Percentiles rank a stretch among this genome's conserved stretches.
phyloP scores from a whole-genome alignment of 1,140 invertebrate species.

The Heliconius hewitsoni region DNA sequence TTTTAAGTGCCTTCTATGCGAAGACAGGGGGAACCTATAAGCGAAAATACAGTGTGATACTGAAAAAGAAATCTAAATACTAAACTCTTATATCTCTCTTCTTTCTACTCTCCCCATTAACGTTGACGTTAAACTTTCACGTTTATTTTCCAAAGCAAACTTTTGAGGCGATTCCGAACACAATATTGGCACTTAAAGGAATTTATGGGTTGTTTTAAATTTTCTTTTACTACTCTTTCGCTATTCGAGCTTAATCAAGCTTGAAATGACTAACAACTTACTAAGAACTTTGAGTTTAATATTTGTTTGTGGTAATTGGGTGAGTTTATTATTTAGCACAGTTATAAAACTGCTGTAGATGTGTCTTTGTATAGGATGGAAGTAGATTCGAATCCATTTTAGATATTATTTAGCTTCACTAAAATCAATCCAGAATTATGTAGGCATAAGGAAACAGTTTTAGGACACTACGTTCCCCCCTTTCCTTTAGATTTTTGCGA shows the following conservation, averaged over 20 bases:
- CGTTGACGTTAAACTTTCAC: conserved; percentile 31
- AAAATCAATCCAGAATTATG: no score
- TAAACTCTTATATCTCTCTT: conserved; percentile 19
- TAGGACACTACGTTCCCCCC: no score
- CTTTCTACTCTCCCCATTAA: conserved; percentile 22
- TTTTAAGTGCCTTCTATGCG: no score
- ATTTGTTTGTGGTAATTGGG: background rate
- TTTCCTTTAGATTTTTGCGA: no score
- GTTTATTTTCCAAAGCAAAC: conserved; percentile 36
- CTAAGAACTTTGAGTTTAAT: conserved; percentile 13
- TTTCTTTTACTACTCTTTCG: conserved; percentile 35
- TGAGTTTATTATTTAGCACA: background rate
- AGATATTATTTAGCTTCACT: no score
- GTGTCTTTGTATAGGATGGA: no score
- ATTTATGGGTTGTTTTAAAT: conserved; percentile 40
- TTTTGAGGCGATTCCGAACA: conserved; percentile 36
- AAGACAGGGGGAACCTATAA: background rate
- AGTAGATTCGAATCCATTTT: no score
- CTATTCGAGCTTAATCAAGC: conserved; percentile 34
- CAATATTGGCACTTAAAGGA: conserved; percentile 40
- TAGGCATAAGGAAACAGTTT: no score
- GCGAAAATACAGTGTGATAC: background rate
- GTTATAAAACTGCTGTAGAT: background rate
- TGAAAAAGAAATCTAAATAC: background rate
- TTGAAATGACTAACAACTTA: conserved; percentile 23